phyloP scores from a whole-genome alignment of 2,113 vertebrate genomes.

The Spilogale gracilis region DNA sequence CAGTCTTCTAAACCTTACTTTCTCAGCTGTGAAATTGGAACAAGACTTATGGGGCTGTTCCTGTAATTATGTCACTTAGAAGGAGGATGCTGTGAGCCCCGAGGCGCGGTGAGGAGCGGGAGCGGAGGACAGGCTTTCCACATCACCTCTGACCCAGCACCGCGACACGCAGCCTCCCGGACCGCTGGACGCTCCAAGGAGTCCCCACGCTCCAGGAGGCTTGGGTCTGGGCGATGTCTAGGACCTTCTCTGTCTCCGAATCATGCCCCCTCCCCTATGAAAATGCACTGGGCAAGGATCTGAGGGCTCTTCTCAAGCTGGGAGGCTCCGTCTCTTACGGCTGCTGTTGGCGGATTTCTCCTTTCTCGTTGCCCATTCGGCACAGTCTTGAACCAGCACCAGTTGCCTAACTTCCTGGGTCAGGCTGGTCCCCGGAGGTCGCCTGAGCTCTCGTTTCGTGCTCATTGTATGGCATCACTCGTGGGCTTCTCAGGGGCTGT shows the following conservation, averaged over 20 bases:
- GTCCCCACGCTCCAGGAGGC: not conserved
- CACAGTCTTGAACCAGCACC: not conserved
- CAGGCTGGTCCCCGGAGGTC: not conserved
- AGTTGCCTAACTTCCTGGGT: rapidly evolving
- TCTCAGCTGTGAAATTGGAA: not conserved
- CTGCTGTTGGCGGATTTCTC: too few relatives aligned
- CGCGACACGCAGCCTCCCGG: rapidly evolving
- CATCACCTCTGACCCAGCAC: not conserved
- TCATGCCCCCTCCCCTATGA: not conserved
- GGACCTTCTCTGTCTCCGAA: not conserved
- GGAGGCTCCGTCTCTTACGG: not conserved
- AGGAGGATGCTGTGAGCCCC: not conserved
- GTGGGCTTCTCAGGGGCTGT: not conserved
- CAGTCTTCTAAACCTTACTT: not conserved
- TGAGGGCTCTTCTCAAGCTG: not conserved
- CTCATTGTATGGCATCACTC: rapidly evolving
- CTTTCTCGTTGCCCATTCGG: rapidly evolving
- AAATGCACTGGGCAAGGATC: not conserved
- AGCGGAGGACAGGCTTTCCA: not conserved
- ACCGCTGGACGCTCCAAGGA: rapidly evolving
- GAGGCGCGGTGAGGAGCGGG: rapidly evolving
- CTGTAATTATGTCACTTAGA: rapidly evolving
- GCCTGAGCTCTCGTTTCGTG: rapidly evolving
- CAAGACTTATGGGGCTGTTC: not conserved
- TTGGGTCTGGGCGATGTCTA: rapidly evolving